Base-by-base conservation (phyloP, 1,140 invertebrate species). In the Dolichoris vasculosae region DNA sequence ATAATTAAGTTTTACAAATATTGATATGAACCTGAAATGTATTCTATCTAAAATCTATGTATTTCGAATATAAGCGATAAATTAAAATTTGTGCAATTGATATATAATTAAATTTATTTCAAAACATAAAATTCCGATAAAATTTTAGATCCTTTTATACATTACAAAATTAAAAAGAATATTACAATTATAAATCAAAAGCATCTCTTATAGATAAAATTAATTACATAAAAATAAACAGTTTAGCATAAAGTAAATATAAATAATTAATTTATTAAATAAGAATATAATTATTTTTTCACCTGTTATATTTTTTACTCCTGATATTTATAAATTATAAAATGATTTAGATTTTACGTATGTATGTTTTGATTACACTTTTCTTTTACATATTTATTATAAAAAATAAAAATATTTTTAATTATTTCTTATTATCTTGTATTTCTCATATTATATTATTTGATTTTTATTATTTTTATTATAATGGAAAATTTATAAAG, bases 111-210 rank as follows among this genome's bases (percentile, higher is more conserved):
- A 1, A 32, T 32, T 64, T 32, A 40, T 73, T 23, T 43, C 23
- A 73, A n/a, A 43, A 32, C 4, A 73, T 73, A 40, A 73, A 2
- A 73, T 73, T 73, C 23, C 38, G 38, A 73, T 73, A 73, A 2
- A 40, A 73, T 38, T 2, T 38, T 7, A 73, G 76, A 83, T 86
- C 59, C 55, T 76, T 26, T 26, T 6, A 64, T 64, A 30, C 30
- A 30, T 30, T 32, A 15, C 3, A 64, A 30, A 30, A 64, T 64
- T 30, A 2, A 30, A 9, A 64, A 17, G 30, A 30, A 30, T 8
- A 32, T 32, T 64, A 20, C 23, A 3, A 59, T 59, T 59, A 23
- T 59, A 26, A 17, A 64, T 64, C 32, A 30, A 30, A 64, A 64
- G 32, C 15, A 64, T 30, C 20, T 64, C 6, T 32, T 15, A 64